A percentile compares a stretch with the other conserved stretches of the same genome.
Conservation (phyloP, 2,888 invertebrate species). For the Drosophila dives region DNA sequence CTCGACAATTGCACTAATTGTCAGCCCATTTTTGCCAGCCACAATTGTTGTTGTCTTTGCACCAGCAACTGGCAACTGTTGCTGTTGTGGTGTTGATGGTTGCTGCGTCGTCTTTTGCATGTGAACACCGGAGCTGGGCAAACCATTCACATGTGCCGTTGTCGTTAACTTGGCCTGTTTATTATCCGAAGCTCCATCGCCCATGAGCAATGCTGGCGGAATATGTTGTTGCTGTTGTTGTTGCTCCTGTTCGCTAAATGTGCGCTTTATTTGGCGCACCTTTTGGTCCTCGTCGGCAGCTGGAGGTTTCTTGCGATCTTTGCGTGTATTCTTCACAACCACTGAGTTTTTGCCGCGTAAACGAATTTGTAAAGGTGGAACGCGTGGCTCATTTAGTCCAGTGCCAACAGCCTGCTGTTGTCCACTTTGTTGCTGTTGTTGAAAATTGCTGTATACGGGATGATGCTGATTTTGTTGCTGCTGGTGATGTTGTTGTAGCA, state of each 20-base stretch:
- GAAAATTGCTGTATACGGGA: slow-evolving; percentile 52
- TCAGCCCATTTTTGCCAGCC: slow-evolving; percentile 80
- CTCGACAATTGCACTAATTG: slow-evolving; percentile 75
- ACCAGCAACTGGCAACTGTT: slow-evolving; percentile 37
- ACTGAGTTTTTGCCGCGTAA: slow-evolving; percentile 91
- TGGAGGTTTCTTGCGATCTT: slow-evolving; percentile 87
- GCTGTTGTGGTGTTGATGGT: slow-evolving; percentile 27
- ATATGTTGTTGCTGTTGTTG: slow-evolving; percentile 33
- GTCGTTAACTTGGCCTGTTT: slow-evolving; percentile 69
- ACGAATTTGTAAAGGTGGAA: slow-evolving; percentile 95
- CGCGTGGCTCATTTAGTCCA: slow-evolving; percentile 89
- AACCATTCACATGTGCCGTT: slow-evolving; percentile 63
- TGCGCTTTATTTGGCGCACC: slow-evolving; percentile 79
- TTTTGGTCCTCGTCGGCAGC: slow-evolving; percentile 69
- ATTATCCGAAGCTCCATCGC: slow-evolving; percentile 47
- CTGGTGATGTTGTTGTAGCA: slow-evolving; percentile 25
- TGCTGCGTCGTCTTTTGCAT: slow-evolving; percentile 56
- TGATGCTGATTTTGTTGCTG: slow-evolving; percentile 38
- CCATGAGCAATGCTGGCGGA: slow-evolving; percentile 10
- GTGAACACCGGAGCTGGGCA: slow-evolving; percentile 54
- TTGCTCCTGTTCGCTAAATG: slow-evolving; percentile 55
- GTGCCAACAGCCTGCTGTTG: slow-evolving; percentile 41
- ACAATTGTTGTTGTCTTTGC: slow-evolving; percentile 71
- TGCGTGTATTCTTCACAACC: slow-evolving; percentile 92
- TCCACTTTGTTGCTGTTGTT: slow-evolving; percentile 40